Evolutionary conservation across 2,797 vertebrate genomes (phyloP), one percentile per base, ranked within the genome.

Genomic region (Naso thynnoides): DNA sequence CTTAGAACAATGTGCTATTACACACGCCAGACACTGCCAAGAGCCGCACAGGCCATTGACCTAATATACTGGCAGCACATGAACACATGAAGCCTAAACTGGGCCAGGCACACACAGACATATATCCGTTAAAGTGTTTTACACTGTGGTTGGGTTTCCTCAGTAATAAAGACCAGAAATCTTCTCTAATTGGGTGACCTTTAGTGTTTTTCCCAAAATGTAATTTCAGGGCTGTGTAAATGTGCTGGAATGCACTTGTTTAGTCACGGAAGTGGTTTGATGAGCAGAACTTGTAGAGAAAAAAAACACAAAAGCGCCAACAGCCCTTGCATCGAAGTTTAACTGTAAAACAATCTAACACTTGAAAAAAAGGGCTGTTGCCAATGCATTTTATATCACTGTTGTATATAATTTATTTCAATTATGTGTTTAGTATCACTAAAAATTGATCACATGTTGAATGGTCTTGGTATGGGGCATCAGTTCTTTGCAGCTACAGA

Each of bases 1-100:
- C 90, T 92, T 90, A 91, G 49, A 85, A 93, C 88, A 90, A 88
- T 81, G 87, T 86, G 81, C 82, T 69, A 67, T 86, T 88, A 77
- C 79, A 84, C 76, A 83, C 18, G 39, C 47, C 73, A 86, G 68
- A 81, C 76, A 72, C 76, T 60, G 64, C 45, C 65, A 67, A 63
- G 36, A 86, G 69, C 79, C 70, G 73, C 72, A 56, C 78, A 73
- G 67, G 65, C 69, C 82, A 76, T 21, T 86, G 85, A 86, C 86
- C 82, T 88, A 76, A 87, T 83, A 76, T 60, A 70, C 53, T 18
- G 29, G 39, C 73, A 73, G 74, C 57, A 50, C 72, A 73, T 54
- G 78, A 80, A 73, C 60, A 57, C 73, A 79, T 73, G 66, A 71
- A 70, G 71, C 15, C 57, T 73, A 57, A 82, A 78, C 69, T 54